A percentile compares a stretch with the other conserved stretches of the same genome.
Conservation (phyloP, 53 echinoderm and acorn worm species). For the Henricia sp. region DNA sequence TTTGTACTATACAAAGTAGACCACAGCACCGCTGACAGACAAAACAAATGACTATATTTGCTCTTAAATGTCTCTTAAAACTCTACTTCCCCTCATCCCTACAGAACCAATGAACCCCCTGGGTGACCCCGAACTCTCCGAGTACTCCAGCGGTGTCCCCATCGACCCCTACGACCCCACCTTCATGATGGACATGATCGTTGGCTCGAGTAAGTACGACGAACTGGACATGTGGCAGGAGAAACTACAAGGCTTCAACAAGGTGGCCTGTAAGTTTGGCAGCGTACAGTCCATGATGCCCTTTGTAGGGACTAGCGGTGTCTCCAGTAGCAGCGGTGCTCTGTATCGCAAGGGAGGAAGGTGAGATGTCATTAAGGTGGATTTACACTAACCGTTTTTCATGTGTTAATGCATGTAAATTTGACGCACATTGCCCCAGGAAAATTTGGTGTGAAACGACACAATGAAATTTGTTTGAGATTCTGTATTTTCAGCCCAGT, state of each 20-base stretch:
- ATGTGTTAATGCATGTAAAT: too few relatives aligned
- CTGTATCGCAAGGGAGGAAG: conserved; percentile 34
- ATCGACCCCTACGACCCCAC: conserved; percentile 36
- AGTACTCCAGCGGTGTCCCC: conserved; percentile 25
- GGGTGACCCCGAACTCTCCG: conserved; percentile 54
- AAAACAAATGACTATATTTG: too few relatives aligned
- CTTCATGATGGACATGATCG: conserved; percentile 52
- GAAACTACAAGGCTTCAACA: conserved; percentile 49
- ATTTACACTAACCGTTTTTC: too few relatives aligned
- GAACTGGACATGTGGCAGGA: conserved; percentile 59
- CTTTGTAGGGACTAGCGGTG: conserved; percentile 27
- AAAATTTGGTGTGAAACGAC: too few relatives aligned
- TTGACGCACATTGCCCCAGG: too few relatives aligned
- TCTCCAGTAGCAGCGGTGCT: background rate
- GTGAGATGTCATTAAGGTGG: background rate
- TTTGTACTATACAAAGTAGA: too few relatives aligned
- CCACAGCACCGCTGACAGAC: background rate
- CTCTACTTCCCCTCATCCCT: background rate
- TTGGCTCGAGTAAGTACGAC: conserved; percentile 63
- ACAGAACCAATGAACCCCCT: conserved; percentile 47
- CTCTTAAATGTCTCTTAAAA: background rate
- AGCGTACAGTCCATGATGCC: conserved; percentile 53
- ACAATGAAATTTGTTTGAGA: too few relatives aligned
- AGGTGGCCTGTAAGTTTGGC: conserved; percentile 56
- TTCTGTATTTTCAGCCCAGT: too few relatives aligned